These are phyloP conservation scores for Panopea generosa DNA, from an alignment of 2,888 invertebrate genomes.

Conservation along the genomic window DNA sequence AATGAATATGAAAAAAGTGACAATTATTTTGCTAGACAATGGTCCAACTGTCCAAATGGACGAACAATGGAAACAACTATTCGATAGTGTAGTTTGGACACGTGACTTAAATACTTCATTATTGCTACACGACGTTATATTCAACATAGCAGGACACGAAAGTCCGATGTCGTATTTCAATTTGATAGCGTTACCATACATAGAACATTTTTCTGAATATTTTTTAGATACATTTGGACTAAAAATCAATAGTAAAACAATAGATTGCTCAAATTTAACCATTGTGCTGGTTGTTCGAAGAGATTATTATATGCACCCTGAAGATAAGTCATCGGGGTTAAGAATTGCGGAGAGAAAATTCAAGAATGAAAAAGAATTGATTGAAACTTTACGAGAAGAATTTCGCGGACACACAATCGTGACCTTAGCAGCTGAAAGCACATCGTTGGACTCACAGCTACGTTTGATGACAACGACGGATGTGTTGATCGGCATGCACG, in stretches of 20 bases:
- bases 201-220: slow-evolving; percentile 46
- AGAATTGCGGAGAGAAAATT: slow-evolving; percentile 53
- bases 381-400: slow-evolving; percentile 21
- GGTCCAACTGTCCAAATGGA: slow-evolving; percentile 46
- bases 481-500: slow-evolving; percentile 48
- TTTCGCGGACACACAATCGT: slow-evolving; percentile 37
- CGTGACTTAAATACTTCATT: slow-evolving; percentile 25
- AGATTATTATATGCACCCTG: slow-evolving; percentile 51
- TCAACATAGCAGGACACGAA: slow-evolving; percentile 54
- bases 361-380: slow-evolving; percentile 51
- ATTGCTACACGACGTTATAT: slow-evolving; percentile 37
- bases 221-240: slow-evolving; percentile 35
- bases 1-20: slow-evolving; percentile 28
- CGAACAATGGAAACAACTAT: slow-evolving; percentile 45
- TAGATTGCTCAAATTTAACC: slow-evolving; percentile 34
- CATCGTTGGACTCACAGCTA: slow-evolving; percentile 35
- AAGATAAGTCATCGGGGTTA: slow-evolving; percentile 12
- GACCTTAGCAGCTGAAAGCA: slow-evolving; percentile 46
- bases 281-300: slow-evolving; percentile 33
- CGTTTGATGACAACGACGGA: slow-evolving; percentile 32
- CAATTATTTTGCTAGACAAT: slow-evolving; percentile 42
- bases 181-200: slow-evolving; percentile 21
- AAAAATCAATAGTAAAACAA: slow-evolving; percentile 21
- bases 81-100: slow-evolving; percentile 21
- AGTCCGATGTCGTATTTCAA: slow-evolving; percentile 51